Conservation (phyloP, 92 coral and sea anemone species). For the Pocillopora grandis region DNA sequence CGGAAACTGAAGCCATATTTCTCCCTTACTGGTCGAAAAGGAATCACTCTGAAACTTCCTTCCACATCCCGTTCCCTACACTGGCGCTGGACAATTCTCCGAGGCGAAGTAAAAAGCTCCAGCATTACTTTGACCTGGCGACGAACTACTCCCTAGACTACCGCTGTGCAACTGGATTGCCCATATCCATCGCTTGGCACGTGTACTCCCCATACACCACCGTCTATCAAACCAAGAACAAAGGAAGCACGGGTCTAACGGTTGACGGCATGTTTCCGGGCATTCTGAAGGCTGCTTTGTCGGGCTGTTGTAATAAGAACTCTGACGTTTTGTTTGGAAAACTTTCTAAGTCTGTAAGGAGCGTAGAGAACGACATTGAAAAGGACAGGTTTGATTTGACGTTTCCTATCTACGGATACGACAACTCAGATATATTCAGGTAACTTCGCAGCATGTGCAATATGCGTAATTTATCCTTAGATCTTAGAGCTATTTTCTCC, state of each 20-base stretch:
- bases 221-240: constrained; percentile 46
- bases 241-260: constrained; percentile 55
- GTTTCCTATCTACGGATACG: constrained; percentile 89
- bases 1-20: constrained; percentile 59
- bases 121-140: constrained; percentile 35
- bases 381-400: constrained; percentile 63
- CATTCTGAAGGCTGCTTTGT: constrained; percentile 52
- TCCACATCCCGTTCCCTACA: constrained; percentile 57
- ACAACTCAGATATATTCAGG: constrained; percentile 28
- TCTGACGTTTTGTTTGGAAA: constrained; percentile 71
- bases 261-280: constrained; percentile 86
- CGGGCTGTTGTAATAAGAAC: constrained; percentile 71
- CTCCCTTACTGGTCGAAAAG: constrained; percentile 69
- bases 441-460: not conserved
- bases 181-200: constrained; percentile 88
- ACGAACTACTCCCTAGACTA: constrained; percentile 61
- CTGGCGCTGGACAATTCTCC: constrained; percentile 34
- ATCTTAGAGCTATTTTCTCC: too few species aligned
- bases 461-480: too few species aligned
- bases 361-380: constrained; percentile 51
- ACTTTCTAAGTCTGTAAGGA: constrained; percentile 64
- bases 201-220: constrained; percentile 70
- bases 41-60: constrained; percentile 65
- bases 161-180: constrained; percentile 69
- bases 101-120: constrained; percentile 23